Evolutionary conservation across 2,113 vertebrate genomes (phyloP).

Genomic region (Odocoileus virginianus): DNA sequence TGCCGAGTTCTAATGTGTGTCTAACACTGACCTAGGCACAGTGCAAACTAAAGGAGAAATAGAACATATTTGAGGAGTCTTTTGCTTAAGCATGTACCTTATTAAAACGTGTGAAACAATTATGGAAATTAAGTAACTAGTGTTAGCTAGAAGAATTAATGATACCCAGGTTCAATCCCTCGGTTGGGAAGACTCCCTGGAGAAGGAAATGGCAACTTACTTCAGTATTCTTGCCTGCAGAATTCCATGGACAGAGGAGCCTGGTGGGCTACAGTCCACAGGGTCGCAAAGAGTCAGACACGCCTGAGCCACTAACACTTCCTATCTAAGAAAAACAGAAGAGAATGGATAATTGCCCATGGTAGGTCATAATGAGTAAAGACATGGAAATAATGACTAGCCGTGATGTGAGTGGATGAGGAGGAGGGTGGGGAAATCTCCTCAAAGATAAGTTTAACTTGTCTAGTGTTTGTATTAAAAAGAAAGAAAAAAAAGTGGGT

Average conservation of each 20-base stretch:
- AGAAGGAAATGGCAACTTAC: neutral
- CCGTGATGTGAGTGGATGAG: neutral
- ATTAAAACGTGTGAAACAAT: neutral
- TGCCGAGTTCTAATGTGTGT: neutral
- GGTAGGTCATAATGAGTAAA: neutral
- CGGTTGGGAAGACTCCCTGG: neutral
- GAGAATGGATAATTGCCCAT: neutral
- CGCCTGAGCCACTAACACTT: neutral
- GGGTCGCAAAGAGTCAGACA: fast-evolving
- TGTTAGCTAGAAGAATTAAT: neutral
- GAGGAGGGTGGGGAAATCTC: neutral
- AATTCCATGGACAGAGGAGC: neutral
- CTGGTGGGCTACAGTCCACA: neutral
- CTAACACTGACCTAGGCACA: neutral
- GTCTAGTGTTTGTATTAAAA: neutral
- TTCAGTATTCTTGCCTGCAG: neutral
- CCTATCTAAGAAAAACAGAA: neutral
- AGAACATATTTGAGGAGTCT: neutral
- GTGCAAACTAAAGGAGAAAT: neutral
- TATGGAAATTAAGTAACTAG: neutral
- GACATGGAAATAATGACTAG: neutral
- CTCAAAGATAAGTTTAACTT: neutral
- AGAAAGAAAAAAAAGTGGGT: neutral
- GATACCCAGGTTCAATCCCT: neutral
- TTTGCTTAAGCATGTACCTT: neutral